Percentiles rank a stretch among this genome's conserved stretches.
These are phyloP conservation scores for Parasteatoda lunata DNA, from an alignment of 2,888 invertebrate genomes.

Conservation along the genomic window DNA sequence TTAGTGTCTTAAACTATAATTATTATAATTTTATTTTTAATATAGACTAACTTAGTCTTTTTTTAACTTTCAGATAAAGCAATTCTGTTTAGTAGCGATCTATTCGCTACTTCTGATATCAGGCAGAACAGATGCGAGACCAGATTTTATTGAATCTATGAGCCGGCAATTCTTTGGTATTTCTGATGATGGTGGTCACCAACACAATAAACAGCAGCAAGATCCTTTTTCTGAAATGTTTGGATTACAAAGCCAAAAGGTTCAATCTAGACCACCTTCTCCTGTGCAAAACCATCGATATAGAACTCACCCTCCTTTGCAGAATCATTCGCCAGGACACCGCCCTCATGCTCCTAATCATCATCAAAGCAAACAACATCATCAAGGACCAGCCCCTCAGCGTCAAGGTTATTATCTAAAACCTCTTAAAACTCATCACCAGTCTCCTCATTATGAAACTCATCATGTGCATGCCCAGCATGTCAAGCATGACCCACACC, in stretches of 20 bases:
- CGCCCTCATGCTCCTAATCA: not conserved
- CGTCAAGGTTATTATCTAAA: constrained; percentile 58
- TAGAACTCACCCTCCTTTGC: not conserved
- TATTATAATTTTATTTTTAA: too few species aligned
- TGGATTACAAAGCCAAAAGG: constrained; percentile 31
- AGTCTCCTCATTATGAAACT: constrained; percentile 5
- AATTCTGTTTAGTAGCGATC: not conserved
- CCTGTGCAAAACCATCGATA: not conserved
- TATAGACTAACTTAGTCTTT: not conserved
- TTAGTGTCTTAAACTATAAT: too few species aligned
- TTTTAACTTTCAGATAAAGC: constrained; percentile 19
- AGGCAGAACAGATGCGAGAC: not conserved
- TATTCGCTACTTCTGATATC: constrained; percentile 20
- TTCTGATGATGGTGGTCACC: constrained; percentile 11
- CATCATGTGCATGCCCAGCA: constrained; percentile 9
- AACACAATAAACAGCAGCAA: constrained; percentile 11
- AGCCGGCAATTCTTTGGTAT: constrained; percentile 62
- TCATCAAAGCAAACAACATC: not conserved
- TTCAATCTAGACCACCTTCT: constrained; percentile 12
- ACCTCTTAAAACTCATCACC: constrained; percentile 9
- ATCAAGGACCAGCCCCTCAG: constrained; percentile 2
- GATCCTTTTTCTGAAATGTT: constrained; percentile 56
- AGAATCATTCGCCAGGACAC: not conserved
- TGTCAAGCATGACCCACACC: constrained; percentile 24
- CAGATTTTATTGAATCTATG: constrained; percentile 57